Evolutionary conservation across 2,113 vertebrate genomes (phyloP).

Genomic region (Neoarius graeffei): DNA sequence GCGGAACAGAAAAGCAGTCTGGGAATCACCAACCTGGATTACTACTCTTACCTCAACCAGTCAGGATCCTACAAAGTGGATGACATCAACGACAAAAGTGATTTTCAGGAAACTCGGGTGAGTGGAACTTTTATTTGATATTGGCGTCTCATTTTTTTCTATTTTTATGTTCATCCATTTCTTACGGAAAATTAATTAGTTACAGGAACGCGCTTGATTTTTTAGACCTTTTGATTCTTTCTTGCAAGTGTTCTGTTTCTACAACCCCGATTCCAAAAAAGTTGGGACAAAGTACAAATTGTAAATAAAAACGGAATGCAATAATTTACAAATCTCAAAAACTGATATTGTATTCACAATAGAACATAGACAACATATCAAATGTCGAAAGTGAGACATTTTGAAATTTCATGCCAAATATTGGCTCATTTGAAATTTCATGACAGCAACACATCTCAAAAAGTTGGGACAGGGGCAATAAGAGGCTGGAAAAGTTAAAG

Average conservation of each 20-base stretch:
- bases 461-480: too few species aligned
- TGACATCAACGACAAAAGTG: constrained; percentile 92
- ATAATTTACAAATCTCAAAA: too few species aligned
- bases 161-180: background rate
- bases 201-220: background rate
- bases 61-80: constrained; percentile 97
- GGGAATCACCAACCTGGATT: constrained; percentile 93
- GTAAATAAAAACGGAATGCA: too few species aligned
- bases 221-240: background rate
- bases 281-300: too few species aligned
- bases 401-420: too few species aligned
- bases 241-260: background rate
- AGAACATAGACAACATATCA: too few species aligned
- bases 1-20: constrained; percentile 86
- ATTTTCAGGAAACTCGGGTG: constrained; percentile 95
- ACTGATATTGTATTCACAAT: too few species aligned
- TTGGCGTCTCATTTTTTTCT: background rate
- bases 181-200: background rate
- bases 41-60: constrained; percentile 94
- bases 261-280: background rate
- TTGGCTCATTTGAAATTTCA: too few species aligned
- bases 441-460: too few species aligned
- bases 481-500: too few species aligned
- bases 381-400: too few species aligned
- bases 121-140: constrained; percentile 9